Evolutionary conservation across 2,888 invertebrate genomes (phyloP).

Genomic region (Physocephala rufipes): DNA sequence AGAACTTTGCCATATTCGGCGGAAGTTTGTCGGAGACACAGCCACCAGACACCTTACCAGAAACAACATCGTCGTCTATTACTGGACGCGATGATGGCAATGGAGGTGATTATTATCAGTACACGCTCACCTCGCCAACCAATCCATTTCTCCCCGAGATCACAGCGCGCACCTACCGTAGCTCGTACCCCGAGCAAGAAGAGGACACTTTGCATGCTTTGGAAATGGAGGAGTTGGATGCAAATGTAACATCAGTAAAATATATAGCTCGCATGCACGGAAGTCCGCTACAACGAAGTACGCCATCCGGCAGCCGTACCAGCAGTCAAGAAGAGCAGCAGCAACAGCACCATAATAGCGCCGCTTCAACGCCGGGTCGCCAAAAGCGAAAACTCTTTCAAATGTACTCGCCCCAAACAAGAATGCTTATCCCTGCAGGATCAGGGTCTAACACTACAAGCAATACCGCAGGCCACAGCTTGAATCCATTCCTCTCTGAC

Average conservation of each 20-base stretch:
- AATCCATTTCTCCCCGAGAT: conserved; percentile 65
- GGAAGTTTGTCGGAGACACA: conserved; percentile 7
- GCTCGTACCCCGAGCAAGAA: conserved; percentile 54
- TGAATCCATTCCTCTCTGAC: conserved; percentile 61
- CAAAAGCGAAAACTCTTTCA: conserved; percentile 61
- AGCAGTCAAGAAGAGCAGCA: conserved; percentile 54
- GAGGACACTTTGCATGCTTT: conserved; percentile 34
- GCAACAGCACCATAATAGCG: conserved; percentile 18
- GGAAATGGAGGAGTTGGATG: conserved; percentile 49
- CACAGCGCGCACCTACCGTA: conserved; percentile 62
- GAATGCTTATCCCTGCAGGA: conserved; percentile 34
- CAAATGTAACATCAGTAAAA: conserved; percentile 55
- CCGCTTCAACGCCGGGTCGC: conserved; percentile 56
- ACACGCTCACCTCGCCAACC: conserved; percentile 62
- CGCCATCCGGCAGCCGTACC: conserved; percentile 55
- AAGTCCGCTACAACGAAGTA: conserved; percentile 27
- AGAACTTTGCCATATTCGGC: conserved; percentile 50
- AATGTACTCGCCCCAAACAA: conserved; percentile 54
- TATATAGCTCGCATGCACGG: conserved; percentile 42
- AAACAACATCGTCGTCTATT: conserved; percentile 25
- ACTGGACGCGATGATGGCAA: conserved; percentile 36
- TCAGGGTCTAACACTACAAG: conserved; percentile 47
- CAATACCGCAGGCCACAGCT: conserved; percentile 52
- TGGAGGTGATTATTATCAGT: conserved; percentile 58
- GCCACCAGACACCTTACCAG: conserved; percentile 17